Percentiles rank a stretch among this genome's conserved stretches.
These are phyloP conservation scores for Oophaga pumilio DNA, from an alignment of 2,113 vertebrate species.

Conservation along the genomic window DNA sequence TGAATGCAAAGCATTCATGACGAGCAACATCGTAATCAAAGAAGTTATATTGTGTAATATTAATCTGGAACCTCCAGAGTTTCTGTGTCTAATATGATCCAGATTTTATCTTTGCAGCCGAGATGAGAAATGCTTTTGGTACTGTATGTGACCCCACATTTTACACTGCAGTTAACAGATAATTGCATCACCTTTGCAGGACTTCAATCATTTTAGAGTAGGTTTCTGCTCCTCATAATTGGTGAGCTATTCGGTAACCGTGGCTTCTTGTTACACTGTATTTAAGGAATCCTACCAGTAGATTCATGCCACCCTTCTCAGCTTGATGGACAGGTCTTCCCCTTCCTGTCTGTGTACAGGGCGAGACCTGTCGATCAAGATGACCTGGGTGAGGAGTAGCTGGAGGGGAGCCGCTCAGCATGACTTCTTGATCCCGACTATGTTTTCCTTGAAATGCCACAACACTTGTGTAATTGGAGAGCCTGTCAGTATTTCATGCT, in stretches of 20 bases:
- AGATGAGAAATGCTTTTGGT: neutral
- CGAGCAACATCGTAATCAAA: neutral
- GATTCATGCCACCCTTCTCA: too few species aligned
- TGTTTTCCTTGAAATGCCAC: too few species aligned
- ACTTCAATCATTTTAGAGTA: neutral
- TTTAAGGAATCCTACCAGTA: neutral
- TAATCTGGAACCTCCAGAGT: neutral
- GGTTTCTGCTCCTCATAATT: neutral
- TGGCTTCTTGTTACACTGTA: neutral
- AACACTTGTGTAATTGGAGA: too few species aligned
- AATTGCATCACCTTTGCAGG: neutral
- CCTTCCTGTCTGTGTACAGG: too few species aligned
- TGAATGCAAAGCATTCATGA: neutral
- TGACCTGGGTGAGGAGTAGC: too few species aligned
- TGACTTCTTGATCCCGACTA: too few species aligned
- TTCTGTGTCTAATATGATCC: neutral
- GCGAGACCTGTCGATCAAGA: too few species aligned
- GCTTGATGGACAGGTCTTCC: too few species aligned
- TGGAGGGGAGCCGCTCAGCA: too few species aligned
- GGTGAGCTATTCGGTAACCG: neutral
- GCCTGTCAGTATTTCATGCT: too few species aligned
- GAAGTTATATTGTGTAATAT: neutral
- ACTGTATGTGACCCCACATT: slow-evolving; percentile 4
- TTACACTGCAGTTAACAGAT: neutral
- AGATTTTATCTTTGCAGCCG: neutral